These are phyloP conservation scores for Oreohelix idahoensis DNA, from an alignment of 1,140 invertebrate genomes.

Conservation along the genomic window DNA sequence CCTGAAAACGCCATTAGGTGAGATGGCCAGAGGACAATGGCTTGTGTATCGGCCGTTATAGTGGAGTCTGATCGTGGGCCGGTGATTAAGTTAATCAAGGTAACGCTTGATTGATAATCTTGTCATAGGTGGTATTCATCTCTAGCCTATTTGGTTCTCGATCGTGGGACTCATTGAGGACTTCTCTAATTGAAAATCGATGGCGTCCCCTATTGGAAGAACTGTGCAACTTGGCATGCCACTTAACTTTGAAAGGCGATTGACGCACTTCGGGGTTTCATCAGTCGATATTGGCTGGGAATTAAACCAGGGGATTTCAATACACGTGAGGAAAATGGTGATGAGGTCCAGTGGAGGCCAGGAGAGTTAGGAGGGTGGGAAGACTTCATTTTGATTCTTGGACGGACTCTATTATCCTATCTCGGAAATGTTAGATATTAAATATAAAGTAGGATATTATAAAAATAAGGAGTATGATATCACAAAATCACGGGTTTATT, in stretches of 20 bases:
- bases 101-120: conserved; percentile 35
- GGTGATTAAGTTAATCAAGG: conserved; percentile 35
- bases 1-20: conserved; percentile 30
- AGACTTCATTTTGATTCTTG: not conserved
- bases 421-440: not conserved
- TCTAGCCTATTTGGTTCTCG: not conserved
- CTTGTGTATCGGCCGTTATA: not conserved
- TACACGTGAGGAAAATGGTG: conserved; percentile 17
- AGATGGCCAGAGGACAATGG: conserved; percentile 19
- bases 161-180: not conserved
- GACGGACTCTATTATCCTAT: not conserved
- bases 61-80: conserved; percentile 22
- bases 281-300: conserved; percentile 24
- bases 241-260: conserved; percentile 30
- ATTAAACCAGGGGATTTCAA: conserved; percentile 15
- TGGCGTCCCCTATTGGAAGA: not conserved
- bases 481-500: too few species aligned
- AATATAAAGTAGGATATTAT: not conserved
- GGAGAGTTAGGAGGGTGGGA: not conserved
- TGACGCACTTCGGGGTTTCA: conserved; percentile 22
- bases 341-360: not conserved
- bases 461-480: not conserved
- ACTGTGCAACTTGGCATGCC: conserved; percentile 5
- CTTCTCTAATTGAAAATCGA: conserved; percentile 30
- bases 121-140: conserved; percentile 26